Percentiles rank a stretch among this genome's conserved stretches.
Evolutionary conservation across 2,113 vertebrate genomes (phyloP).

Genomic region (Ictalurus punctatus): DNA sequence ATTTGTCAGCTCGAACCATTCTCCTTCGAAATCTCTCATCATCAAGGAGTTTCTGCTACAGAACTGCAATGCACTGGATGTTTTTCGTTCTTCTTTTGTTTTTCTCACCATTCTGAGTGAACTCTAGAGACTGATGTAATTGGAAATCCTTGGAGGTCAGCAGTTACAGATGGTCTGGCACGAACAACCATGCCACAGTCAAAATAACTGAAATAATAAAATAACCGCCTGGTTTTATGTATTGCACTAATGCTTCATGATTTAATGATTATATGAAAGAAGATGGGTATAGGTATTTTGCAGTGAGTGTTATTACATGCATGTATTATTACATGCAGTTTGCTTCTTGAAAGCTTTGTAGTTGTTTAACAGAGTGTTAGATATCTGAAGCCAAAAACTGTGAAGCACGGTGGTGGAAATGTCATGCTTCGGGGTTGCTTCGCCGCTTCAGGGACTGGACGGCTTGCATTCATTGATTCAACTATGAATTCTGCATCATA

Average conservation of each 20-base stretch:
- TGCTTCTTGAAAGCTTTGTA: background rate
- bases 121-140: background rate
- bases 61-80: background rate
- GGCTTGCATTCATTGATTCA: too few species aligned
- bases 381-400: background rate
- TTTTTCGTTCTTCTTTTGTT: background rate
- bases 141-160: background rate
- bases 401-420: too few species aligned
- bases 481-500: too few species aligned
- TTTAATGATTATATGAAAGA: background rate
- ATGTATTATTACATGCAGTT: background rate
- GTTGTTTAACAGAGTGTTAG: background rate
- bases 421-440: too few species aligned
- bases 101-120: background rate
- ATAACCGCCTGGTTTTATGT: background rate
- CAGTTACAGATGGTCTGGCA: background rate
- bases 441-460: too few species aligned
- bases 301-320: background rate
- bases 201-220: background rate
- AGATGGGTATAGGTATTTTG: background rate
- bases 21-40: background rate
- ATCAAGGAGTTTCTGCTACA: background rate
- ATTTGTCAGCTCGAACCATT: background rate
- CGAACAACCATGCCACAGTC: background rate
- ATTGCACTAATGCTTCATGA: background rate